Base-by-base conservation (phyloP, 1,140 invertebrate species). In the Acromyrmex echinatior region DNA sequence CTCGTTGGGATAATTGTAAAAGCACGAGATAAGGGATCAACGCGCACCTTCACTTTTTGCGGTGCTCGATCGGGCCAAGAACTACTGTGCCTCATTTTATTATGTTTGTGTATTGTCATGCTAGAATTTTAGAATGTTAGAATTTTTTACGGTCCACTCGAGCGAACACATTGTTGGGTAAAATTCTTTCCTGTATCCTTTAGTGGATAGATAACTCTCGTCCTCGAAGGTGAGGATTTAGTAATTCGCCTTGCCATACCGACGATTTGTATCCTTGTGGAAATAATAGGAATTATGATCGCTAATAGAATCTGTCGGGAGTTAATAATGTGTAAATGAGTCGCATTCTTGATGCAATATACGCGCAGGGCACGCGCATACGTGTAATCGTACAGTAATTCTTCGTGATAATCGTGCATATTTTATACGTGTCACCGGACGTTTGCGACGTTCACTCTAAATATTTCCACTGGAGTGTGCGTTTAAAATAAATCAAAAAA, bases 1-100 rank as follows among this genome's bases (percentile, higher is more conserved):
- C 86, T 80, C 76, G 91, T 88, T 35, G 92, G 92, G n/a, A 92
- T 91, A 63, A 94, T 93, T 14, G 92, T 93, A 56, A 93, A 94
- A 28, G 93, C 92, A 51, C 93, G 89, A 56, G 93, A 92, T 51
- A 92, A 58, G 4, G 92, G 91, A 87, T 94, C 91, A 12, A 94
- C 81, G 45, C 92, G 90, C 76, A 94, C 88, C 87, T 92, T 93
- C 51, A 94, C 92, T 21, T 92, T 91, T 39, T 87, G 84, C 31
- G 90, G 76, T 7, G 88, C 79, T 63, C 92, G 87, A 58, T 92
- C 88, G 51, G 93, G 93, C 93, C 93, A 93, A 9, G 93, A 93
- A 73, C 76, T 93, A 81, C 93, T 94, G 71, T 94, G 92, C 71
- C 79, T 93, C 92, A 94, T 94, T 49, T 63, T 92, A 56, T 78